Base-by-base conservation (phyloP, 2,888 invertebrate genomes). In the Lacanobia oleracea region DNA sequence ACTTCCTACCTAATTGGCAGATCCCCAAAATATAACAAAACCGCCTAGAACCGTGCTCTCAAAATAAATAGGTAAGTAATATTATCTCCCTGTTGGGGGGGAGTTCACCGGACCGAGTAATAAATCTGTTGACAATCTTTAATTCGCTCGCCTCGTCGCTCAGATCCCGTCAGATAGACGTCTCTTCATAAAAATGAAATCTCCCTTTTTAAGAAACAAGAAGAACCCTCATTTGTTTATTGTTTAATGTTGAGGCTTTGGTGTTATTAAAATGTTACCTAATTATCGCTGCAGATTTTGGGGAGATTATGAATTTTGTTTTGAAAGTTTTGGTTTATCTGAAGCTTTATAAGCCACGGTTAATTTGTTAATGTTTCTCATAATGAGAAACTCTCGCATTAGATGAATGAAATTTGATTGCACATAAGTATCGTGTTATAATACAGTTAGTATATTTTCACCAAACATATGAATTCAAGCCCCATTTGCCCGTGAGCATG, bases 111-210 rank as follows among this genome's bases (percentile, higher is more conserved):
- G 93, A 94, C 94, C 95, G 94, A 90, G 89, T 95, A 95, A 95
- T 95, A 95, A 95, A 95, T 93, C 93, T 95, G 95, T 95, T 95
- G 95, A 94, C 95, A 94, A 94, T 94, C 94, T 94, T 94, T 95
- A 95, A 95, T 95, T 95, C 92, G 89, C 90, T 88, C 90, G 89
- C 90, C 89, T 87, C 67, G 72, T 51, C 76, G 77, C 66, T 53
- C 81, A 61, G 33, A 59, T 59, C 66, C 79, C 88, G 90, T 89
- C 90, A 91, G 88, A 87, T 85, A 82, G 86, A 87, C 85, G 85
- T 81, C 87, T 90, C 90, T 86, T 90, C 90, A 91, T 91, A 90
- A 91, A 92, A 92, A 91, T 88, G 84, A 88, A 87, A 86, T 90
- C 87, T 88, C 86, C 86, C 85, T 85, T 75, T 79, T 79, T 74